A percentile compares a stretch with the other conserved stretches of the same genome.
phyloP scores from a whole-genome alignment of 2,113 vertebrate species.

The Pholis gunnellus region DNA sequence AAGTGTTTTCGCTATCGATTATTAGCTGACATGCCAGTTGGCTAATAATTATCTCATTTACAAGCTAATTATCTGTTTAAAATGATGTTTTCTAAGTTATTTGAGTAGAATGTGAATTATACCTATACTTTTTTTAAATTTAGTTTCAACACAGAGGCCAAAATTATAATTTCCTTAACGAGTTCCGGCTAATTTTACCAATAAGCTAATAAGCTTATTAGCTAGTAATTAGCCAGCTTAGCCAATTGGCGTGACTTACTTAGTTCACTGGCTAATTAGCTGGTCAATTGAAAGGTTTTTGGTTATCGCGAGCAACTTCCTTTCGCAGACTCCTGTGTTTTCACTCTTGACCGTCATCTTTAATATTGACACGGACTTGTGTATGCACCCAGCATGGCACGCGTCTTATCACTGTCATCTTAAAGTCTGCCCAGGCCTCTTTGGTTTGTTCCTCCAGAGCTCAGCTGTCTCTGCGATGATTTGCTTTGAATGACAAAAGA shows the following conservation, averaged over 20 bases:
- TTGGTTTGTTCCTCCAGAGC: constrained; percentile 29
- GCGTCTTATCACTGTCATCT: constrained; percentile 36
- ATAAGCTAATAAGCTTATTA: not conserved
- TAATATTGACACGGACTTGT: not conserved
- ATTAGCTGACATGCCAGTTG: not conserved
- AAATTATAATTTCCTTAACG: not conserved
- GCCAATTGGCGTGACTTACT: not conserved
- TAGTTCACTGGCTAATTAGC: not conserved
- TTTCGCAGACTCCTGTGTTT: not conserved
- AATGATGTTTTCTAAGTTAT: not conserved
- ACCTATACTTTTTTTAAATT: not conserved
- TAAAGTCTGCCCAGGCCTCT: constrained; percentile 9
- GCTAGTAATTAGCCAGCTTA: not conserved
- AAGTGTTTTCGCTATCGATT: not conserved
- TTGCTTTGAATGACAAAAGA: constrained; percentile 81
- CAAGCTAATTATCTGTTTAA: not conserved
- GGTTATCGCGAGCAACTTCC: not conserved
- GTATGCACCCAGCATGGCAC: not conserved
- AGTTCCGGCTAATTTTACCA: not conserved
- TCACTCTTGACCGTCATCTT: constrained; percentile 6
- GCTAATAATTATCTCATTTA: not conserved
- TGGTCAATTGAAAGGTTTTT: not conserved
- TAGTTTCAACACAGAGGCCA: not conserved
- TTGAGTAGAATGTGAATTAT: not conserved
- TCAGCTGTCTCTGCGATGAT: constrained; percentile 59